These are phyloP conservation scores for Hippocampus comes DNA, from an alignment of 2,113 vertebrate genomes.

Conservation along the genomic window DNA sequence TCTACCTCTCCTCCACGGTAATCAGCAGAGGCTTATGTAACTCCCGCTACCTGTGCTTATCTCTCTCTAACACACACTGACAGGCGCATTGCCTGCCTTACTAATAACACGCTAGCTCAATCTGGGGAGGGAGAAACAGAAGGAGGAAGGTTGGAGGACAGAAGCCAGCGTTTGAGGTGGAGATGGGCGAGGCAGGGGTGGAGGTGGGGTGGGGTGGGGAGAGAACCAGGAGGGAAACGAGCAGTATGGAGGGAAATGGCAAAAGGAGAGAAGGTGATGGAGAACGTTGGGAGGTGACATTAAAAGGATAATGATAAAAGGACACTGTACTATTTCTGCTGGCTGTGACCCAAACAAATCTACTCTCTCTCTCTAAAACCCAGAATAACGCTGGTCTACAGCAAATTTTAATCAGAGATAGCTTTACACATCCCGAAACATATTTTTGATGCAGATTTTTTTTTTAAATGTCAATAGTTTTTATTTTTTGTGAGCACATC, in stretches of 20 bases:
- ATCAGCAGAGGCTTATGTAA: conserved; percentile 74
- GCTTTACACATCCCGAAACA: no score
- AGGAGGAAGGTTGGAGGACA: conserved; percentile 25
- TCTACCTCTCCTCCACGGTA: conserved; percentile 64
- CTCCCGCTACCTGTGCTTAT: conserved; percentile 79
- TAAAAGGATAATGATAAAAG: conserved; percentile 67
- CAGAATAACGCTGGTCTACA: conserved; percentile 12
- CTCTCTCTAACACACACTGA: conserved; percentile 70
- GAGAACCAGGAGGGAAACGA: conserved; percentile 21
- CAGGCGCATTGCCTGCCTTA: conserved; percentile 70
- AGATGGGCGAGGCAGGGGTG: conserved; percentile 29
- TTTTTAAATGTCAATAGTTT: no score
- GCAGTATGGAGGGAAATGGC: conserved; percentile 47
- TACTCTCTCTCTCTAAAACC: conserved; percentile 49
- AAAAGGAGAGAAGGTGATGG: conserved; percentile 56
- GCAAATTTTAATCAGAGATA: no score
- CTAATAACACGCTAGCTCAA: conserved; percentile 70
- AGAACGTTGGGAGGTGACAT: conserved; percentile 57
- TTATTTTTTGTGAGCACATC: no score
- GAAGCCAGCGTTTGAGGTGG: conserved; percentile 20
- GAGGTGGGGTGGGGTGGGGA: conserved; percentile 20
- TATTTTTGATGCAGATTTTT: no score
- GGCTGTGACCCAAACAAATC: conserved; percentile 57
- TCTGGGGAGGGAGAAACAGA: conserved; percentile 43
- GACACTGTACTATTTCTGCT: conserved; percentile 56